Base-by-base conservation (phyloP, 2,888 invertebrate species). In the Syritta pipiens region DNA sequence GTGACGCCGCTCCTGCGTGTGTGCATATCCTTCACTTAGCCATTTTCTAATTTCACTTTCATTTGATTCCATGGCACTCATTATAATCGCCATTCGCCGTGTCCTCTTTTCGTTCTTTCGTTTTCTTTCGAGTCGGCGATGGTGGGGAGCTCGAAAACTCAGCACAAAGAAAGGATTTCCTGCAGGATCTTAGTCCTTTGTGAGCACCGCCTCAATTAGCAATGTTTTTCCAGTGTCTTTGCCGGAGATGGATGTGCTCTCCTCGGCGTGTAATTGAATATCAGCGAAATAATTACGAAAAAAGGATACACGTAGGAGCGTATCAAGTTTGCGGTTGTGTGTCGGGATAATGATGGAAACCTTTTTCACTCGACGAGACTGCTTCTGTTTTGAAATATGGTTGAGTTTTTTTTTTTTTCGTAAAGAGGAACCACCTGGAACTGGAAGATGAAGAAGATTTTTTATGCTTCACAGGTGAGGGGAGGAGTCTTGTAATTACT, bases 41-140 rank as follows among this genome's bases (percentile, higher is more conserved):
- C 63, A 32, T 51, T 63, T 63, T 30, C 42, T 40, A 51, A 63
- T 51, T 32, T 53, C 14, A 63, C 51, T 37, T 63, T 63, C 51
- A 51, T 63, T 63, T 62, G 49, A 49, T 37, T 62, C 6, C 35
- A 60, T 59, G 32, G 20, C 49, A 24, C 12, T 40, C 37, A 37
- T 49, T 37, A 28, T 62, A 37, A 30, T 62, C 28, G 28, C 7
- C n/a, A n/a, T n/a, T n/a, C n/a, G n/a, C n/a, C n/a, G n/a, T n/a
- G n/a, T n/a, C n/a, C n/a, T n/a, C n/a, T n/a, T n/a, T n/a, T n/a
- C n/a, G n/a, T 17, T 7, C 37, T 14, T 1, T 2, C 7, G 37
- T 17, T 5, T 14, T 14, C 14, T n/a, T 12, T 17, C 14, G 9
- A 30, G 30, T 10, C 10, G 10, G 10, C 30, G 10, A 9, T 9